phyloP scores from a whole-genome alignment of 2,888 invertebrate species.

The Spicauda simplicius region DNA sequence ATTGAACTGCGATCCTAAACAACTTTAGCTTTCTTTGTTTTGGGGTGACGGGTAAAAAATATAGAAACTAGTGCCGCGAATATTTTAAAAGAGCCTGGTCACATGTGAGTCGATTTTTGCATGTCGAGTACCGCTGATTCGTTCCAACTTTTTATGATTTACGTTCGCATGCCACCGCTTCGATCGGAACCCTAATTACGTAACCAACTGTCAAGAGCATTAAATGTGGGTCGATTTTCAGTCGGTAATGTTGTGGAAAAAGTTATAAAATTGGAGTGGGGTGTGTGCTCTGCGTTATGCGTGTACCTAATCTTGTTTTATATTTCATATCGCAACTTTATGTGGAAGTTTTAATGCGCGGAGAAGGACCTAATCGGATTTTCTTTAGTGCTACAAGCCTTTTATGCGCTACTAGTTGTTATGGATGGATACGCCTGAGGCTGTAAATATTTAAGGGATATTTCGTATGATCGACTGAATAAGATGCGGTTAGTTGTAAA shows the following conservation, averaged over 20 bases:
- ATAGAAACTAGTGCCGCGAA: not conserved
- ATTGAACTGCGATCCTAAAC: conserved; percentile 7
- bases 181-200: conserved; percentile 38
- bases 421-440: not conserved
- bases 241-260: conserved; percentile 30
- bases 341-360: conserved; percentile 19
- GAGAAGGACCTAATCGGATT: conserved; percentile 18
- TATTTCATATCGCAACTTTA: conserved; percentile 26
- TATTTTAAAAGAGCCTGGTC: not conserved
- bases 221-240: conserved; percentile 34
- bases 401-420: conserved; percentile 17
- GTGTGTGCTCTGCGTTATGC: conserved; percentile 1
- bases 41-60: not conserved
- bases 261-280: conserved; percentile 20
- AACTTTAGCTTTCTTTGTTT: not conserved
- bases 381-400: conserved; percentile 16
- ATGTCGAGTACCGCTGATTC: conserved; percentile 19
- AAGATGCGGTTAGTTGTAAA: no score
- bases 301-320: conserved; percentile 20
- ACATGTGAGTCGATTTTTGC: not conserved
- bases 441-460: conserved; percentile 12
- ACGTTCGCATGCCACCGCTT: conserved; percentile 33
- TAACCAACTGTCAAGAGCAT: conserved; percentile 39
- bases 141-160: conserved; percentile 37
- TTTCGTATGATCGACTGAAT: no score